Percentiles rank a stretch among this genome's conserved stretches.
Evolutionary conservation across 2,888 invertebrate species (phyloP).

Genomic region (Tortrix viridana): DNA sequence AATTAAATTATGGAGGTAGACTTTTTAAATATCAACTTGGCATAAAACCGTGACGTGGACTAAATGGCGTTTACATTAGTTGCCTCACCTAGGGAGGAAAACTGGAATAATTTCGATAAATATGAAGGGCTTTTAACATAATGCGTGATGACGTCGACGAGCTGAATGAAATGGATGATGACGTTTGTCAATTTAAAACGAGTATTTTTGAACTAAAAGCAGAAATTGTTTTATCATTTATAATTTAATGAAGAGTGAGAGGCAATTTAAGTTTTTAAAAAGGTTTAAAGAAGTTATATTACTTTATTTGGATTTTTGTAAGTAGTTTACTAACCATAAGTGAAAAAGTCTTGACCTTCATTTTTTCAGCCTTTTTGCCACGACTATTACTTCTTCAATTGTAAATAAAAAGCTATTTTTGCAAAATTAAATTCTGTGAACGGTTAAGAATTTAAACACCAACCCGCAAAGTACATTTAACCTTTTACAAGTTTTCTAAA

Average conservation of each 20-base stretch:
- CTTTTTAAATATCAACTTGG: conserved; percentile 12
- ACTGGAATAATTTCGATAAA: conserved; percentile 21
- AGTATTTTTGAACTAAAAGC: conserved; percentile 6
- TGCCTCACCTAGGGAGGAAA: conserved; percentile 9
- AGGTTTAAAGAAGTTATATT: too few species aligned
- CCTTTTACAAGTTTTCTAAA: neutral
- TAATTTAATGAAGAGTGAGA: neutral
- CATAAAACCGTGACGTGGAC: neutral
- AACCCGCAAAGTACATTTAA: too few species aligned
- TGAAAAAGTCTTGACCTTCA: too few species aligned
- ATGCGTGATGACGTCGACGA: conserved; percentile 16
- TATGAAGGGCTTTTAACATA: conserved; percentile 25
- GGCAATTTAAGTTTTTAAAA: neutral
- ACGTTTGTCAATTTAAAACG: conserved; percentile 13
- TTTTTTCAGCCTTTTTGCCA: too few species aligned
- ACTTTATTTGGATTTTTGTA: too few species aligned
- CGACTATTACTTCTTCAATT: too few species aligned
- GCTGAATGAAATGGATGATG: conserved; percentile 2
- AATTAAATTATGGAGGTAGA: conserved; percentile 14
- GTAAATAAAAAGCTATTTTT: too few species aligned
- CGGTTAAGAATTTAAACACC: too few species aligned
- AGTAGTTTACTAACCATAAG: too few species aligned
- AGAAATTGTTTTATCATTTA: neutral
- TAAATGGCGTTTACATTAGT: conserved; percentile 5
- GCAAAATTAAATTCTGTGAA: too few species aligned